Conservation (phyloP, 2,888 invertebrate genomes). For the Vesta saturnalis region DNA sequence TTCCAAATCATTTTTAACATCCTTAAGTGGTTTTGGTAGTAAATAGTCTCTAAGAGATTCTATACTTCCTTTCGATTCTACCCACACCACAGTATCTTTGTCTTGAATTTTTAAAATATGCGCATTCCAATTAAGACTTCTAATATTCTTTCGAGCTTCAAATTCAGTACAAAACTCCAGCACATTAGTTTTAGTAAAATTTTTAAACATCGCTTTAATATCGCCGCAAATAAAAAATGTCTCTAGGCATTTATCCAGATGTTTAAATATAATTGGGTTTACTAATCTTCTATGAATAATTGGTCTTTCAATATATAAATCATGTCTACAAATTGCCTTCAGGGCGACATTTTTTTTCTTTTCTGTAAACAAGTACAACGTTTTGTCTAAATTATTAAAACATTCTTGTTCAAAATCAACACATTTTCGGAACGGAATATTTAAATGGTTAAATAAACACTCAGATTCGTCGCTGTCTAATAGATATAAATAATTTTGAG, state of each 20-base stretch:
- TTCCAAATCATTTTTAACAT: no score
- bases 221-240: constrained; percentile 19
- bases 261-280: constrained; percentile 11
- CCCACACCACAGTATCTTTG: constrained; percentile 9
- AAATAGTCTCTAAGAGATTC: constrained; percentile 5
- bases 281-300: constrained; percentile 16
- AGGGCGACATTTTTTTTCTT: constrained; percentile 12
- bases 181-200: neutral
- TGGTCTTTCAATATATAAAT: constrained; percentile 25
- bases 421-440: neutral
- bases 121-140: neutral
- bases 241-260: neutral
- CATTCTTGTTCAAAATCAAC: constrained; percentile 16
- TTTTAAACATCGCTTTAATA: constrained; percentile 7
- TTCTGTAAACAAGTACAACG: constrained; percentile 15
- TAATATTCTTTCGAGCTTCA: neutral
- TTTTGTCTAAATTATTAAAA: constrained; percentile 21
- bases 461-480: constrained; percentile 2
- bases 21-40: neutral
- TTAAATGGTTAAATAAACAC: neutral
- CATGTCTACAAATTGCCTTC: constrained; percentile 17
- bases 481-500: constrained; percentile 9
- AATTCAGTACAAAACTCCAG: neutral
- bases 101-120: constrained; percentile 24
- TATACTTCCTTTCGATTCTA: no score